phyloP scores from a whole-genome alignment of 2,888 invertebrate genomes.

The Trichopoda pennipes region DNA sequence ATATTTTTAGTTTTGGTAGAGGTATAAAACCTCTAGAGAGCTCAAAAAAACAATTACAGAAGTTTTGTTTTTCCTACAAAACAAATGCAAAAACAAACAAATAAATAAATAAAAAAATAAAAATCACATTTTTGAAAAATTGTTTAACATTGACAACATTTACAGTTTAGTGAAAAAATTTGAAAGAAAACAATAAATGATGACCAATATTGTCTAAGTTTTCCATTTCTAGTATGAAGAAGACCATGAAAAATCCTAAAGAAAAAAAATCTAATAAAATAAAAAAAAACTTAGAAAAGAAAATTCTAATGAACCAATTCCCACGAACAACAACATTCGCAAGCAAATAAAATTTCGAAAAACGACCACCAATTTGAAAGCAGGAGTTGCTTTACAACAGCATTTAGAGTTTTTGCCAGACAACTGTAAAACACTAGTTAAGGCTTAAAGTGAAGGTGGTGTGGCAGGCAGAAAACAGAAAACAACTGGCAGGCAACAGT shows the following conservation, averaged over 20 bases:
- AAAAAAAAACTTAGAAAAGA: conserved; percentile 49
- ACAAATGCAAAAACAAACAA: no score
- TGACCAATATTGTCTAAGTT: conserved; percentile 43
- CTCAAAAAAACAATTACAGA: conserved; percentile 29
- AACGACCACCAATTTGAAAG: conserved; percentile 73
- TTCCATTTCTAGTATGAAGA: conserved; percentile 41
- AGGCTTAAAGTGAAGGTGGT: conserved; percentile 57
- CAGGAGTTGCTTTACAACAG: conserved; percentile 48
- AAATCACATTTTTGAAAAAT: conserved; percentile 48
- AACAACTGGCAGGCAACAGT: conserved; percentile 37
- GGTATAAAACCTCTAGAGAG: conserved; percentile 40
- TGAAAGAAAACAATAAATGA: conserved; percentile 1
- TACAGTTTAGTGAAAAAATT: conserved; percentile 1
- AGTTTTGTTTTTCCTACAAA: neutral
- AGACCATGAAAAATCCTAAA: conserved; percentile 13
- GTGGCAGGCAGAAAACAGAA: conserved; percentile 39
- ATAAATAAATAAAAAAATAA: no score
- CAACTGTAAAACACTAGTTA: conserved; percentile 18
- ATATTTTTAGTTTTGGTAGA: neutral
- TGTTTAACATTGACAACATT: conserved; percentile 56
- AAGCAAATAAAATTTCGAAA: conserved; percentile 42
- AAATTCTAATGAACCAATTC: conserved; percentile 80
- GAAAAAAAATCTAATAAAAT: no score
- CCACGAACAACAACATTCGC: conserved; percentile 75
- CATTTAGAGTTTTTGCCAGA: conserved; percentile 15